These are phyloP conservation scores for Orchestia grillus DNA, from an alignment of 1,140 invertebrate species.

Conservation along the genomic window DNA sequence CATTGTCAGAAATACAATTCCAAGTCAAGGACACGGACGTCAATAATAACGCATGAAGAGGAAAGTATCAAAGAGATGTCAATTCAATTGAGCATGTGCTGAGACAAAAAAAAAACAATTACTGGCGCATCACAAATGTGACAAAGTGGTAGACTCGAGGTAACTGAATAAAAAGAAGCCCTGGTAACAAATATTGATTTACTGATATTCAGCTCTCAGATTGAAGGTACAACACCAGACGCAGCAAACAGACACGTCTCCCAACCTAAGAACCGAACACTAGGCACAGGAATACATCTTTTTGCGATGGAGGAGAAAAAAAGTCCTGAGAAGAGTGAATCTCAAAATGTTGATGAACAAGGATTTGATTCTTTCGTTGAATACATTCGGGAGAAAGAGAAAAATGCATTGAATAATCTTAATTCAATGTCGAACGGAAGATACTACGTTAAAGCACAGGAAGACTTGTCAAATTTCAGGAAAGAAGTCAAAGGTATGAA, in stretches of 20 bases:
- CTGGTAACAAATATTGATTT: background rate
- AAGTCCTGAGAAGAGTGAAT: background rate
- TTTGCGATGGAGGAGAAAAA: background rate
- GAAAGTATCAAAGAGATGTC: background rate
- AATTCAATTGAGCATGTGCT: background rate
- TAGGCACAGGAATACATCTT: background rate
- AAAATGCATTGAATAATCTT: background rate
- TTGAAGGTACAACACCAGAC: background rate
- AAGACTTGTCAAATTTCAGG: background rate
- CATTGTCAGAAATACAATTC: background rate
- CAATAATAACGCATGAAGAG: background rate
- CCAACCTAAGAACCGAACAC: background rate
- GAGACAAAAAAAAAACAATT: background rate
- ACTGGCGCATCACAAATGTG: background rate
- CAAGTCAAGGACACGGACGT: background rate
- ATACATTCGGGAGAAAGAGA: conserved; percentile 21
- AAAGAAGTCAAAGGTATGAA: background rate
- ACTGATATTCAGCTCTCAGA: background rate
- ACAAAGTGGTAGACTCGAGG: background rate
- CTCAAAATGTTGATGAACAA: background rate
- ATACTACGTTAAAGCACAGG: background rate
- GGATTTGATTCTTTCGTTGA: background rate
- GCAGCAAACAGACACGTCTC: background rate
- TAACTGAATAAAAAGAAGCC: background rate
- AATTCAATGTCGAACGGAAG: background rate